Conservation (phyloP, 2,113 vertebrate species). For the Noturus placidus region DNA sequence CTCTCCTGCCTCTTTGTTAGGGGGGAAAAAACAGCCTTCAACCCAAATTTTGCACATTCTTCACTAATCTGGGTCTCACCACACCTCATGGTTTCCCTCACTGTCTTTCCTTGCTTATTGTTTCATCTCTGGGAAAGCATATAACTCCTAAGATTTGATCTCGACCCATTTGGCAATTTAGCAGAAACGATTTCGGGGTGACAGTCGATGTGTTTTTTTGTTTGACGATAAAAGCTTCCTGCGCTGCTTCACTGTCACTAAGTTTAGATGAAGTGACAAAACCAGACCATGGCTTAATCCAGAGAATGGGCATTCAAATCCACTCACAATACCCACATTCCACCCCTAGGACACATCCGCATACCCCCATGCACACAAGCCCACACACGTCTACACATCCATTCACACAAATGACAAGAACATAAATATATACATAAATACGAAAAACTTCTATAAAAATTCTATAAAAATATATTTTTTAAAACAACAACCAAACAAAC, state of each 20-base stretch:
- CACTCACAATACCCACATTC: slow-evolving; percentile 58
- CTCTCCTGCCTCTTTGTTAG: neutral
- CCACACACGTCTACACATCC: slow-evolving; percentile 39
- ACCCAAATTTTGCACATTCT: slow-evolving; percentile 18
- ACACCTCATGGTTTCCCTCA: neutral
- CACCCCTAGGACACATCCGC: slow-evolving; percentile 41
- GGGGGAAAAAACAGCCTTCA: neutral
- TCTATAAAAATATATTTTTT: too few species aligned
- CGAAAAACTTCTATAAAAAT: too few species aligned
- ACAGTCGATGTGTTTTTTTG: slow-evolving; percentile 40
- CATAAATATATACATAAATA: slow-evolving; percentile 2
- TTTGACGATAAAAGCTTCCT: slow-evolving; percentile 64
- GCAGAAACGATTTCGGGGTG: slow-evolving; percentile 12
- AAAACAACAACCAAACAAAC: too few species aligned
- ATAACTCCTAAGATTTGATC: slow-evolving; percentile 46
- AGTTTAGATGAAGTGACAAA: slow-evolving; percentile 60
- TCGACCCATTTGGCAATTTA: slow-evolving; percentile 37
- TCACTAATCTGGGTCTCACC: neutral
- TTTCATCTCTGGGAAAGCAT: slow-evolving; percentile 41
- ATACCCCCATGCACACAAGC: slow-evolving; percentile 21
- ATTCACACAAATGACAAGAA: slow-evolving; percentile 3
- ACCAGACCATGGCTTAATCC: slow-evolving; percentile 58
- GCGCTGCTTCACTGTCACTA: slow-evolving; percentile 48
- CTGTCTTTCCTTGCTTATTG: slow-evolving; percentile 1
- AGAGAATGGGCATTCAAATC: slow-evolving; percentile 62